phyloP scores from a whole-genome alignment of 2,113 vertebrate genomes.

The Phaethornis superciliosus region DNA sequence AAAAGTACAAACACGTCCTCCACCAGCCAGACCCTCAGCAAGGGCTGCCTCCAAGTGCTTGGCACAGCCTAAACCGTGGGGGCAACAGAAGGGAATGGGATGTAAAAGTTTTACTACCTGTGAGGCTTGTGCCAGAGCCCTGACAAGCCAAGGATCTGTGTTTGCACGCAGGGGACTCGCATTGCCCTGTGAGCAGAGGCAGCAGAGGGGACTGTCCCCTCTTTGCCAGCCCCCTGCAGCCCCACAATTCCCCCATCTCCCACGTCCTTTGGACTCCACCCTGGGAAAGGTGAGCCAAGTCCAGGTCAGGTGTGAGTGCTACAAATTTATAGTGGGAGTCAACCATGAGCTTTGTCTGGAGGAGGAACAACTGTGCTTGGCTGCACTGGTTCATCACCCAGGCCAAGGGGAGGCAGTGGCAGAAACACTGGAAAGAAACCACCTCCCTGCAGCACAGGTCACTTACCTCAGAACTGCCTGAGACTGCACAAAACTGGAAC shows the following conservation, averaged over 20 bases:
- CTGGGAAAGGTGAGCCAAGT: not conserved
- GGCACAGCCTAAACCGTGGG: not conserved
- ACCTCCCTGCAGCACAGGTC: not conserved
- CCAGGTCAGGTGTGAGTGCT: not conserved
- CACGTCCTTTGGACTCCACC: not conserved
- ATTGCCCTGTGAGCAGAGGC: not conserved
- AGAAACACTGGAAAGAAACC: not conserved
- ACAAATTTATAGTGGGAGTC: not conserved
- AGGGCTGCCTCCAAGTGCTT: not conserved
- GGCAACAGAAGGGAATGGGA: not conserved
- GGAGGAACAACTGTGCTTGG: not conserved
- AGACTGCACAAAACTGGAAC: not conserved
- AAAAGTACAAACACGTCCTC: not conserved
- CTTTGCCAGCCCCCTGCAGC: not conserved
- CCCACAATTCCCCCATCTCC: not conserved
- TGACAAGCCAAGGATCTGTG: not conserved
- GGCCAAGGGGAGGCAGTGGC: not conserved
- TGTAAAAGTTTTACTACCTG: rapidly evolving
- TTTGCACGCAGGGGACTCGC: not conserved
- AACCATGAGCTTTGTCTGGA: not conserved
- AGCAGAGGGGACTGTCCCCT: not conserved
- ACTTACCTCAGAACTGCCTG: not conserved
- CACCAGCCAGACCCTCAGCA: rapidly evolving
- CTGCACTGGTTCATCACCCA: not conserved
- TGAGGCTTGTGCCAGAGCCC: not conserved